Evolutionary conservation across 2,113 vertebrate species (phyloP), one percentile per base, ranked within the genome.

Genomic region (Phrynosoma platyrhinos): DNA sequence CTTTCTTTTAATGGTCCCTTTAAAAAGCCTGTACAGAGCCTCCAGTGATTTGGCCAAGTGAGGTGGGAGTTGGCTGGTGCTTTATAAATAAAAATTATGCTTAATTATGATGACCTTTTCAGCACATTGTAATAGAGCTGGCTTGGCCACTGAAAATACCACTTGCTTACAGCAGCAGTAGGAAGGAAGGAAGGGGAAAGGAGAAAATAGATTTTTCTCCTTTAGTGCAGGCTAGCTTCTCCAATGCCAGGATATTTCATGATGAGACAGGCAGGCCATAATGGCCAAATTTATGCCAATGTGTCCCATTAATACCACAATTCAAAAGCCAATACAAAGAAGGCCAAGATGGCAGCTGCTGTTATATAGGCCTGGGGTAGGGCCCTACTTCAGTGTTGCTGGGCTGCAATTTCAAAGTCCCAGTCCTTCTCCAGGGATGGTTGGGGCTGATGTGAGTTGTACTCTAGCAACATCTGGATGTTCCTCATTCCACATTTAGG

Each of bases 81-180:
- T 86, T 82, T 86, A 82, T 86, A 86, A 82, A 86, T 86, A 86
- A 89, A 88, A 82, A 75, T 86, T 80, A 82, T 66, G 72, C 78
- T 86, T 89, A 82, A 86, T 86, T 76, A 82, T 86, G 78, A 76
- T 89, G 88, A 86, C 88, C 88, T 89, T 89, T 86, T 82, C 88
- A 74, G 12, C 42, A 79, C 69, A 76, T 77, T 42, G 78, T 82
- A 89, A 82, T 81, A 55, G 78, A 76, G 72, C 79, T 16, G n/a
- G 58, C 84, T 77, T 14, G 79, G 79, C 79, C 72, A 55, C 47
- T 6, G 82, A 55, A 80, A 68, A 85, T 53, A 47, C 58, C 58
- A 20, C 62, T 12, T 9, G 25, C 79, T 86, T 77, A 68, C 23
- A n/a, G 84, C 72, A 27, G 71, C 79, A 66, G 12, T 23, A 36